Conservation (phyloP, 2,113 vertebrate genomes). For the rabbit (Oryctolagus cuniculus) region DNA sequence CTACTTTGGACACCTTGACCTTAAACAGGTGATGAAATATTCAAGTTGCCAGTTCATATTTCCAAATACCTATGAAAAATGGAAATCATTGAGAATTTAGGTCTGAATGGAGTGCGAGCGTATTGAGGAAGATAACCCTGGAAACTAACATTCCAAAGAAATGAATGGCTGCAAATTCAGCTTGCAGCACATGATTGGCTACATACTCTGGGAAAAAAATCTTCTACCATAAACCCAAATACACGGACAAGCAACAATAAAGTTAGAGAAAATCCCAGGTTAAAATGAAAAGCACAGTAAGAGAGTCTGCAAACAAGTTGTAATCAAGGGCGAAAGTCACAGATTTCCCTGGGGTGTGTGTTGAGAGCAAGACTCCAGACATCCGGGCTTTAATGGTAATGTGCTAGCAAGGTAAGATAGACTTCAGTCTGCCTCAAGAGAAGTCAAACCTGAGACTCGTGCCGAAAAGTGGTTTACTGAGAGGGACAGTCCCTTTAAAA, state of each 20-base stretch:
- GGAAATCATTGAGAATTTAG: background rate
- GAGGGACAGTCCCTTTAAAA: background rate
- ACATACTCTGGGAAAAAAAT: background rate
- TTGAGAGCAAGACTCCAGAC: background rate
- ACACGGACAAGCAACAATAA: background rate
- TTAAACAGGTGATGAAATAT: slow-evolving; percentile 54
- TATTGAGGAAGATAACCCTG: background rate
- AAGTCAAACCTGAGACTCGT: background rate
- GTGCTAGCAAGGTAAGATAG: background rate
- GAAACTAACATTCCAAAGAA: slow-evolving; percentile 31
- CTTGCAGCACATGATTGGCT: background rate
- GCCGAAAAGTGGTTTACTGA: background rate
- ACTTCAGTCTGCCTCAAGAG: background rate
- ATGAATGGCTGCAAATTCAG: background rate
- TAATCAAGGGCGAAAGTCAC: background rate
- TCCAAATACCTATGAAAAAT: background rate
- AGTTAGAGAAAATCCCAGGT: background rate
- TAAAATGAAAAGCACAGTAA: background rate
- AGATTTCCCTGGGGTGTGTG: background rate
- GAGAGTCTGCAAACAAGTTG: background rate
- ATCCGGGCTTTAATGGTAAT: background rate
- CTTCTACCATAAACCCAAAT: background rate
- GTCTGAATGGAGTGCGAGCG: background rate
- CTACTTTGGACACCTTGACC: background rate
- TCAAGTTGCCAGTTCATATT: slow-evolving; percentile 12